phyloP scores from a whole-genome alignment of 2,888 invertebrate species.

The Pocota personata region DNA sequence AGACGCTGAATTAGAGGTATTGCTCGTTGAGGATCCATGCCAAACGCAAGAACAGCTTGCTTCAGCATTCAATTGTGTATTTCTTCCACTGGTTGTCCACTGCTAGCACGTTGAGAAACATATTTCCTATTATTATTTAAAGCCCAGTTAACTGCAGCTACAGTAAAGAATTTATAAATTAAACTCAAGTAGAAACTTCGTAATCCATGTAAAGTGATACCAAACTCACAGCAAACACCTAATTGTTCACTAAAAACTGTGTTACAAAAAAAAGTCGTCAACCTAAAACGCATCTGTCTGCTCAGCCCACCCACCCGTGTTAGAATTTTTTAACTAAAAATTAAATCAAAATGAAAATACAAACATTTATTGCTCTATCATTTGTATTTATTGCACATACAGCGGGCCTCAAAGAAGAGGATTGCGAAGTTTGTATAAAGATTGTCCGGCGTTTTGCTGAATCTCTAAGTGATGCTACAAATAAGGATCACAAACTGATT shows the following conservation, averaged over 20 bases:
- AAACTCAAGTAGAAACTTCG: not conserved
- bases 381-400: slow-evolving; percentile 81
- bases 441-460: slow-evolving; percentile 91
- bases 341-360: slow-evolving; percentile 77
- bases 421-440: slow-evolving; percentile 95
- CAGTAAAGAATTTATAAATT: slow-evolving; percentile 45
- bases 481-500: slow-evolving; percentile 89
- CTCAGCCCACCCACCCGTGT: slow-evolving; percentile 28
- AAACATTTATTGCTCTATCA: slow-evolving; percentile 79
- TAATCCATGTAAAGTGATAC: not conserved
- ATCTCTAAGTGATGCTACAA: slow-evolving; percentile 87
- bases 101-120: no score
- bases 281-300: slow-evolving; percentile 9
- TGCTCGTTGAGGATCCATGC: no score
- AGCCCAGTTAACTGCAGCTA: no score
- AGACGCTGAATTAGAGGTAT: no score
- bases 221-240: not conserved
- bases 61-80: no score
- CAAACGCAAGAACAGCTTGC: no score
- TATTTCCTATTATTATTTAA: no score
- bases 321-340: not conserved
- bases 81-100: no score
- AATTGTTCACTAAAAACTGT: slow-evolving; percentile 16
- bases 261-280: slow-evolving; percentile 8
- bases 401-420: slow-evolving; percentile 88